These are phyloP conservation scores for Adelosebastes latens DNA, from an alignment of 2,797 vertebrate genomes.

Conservation along the genomic window DNA sequence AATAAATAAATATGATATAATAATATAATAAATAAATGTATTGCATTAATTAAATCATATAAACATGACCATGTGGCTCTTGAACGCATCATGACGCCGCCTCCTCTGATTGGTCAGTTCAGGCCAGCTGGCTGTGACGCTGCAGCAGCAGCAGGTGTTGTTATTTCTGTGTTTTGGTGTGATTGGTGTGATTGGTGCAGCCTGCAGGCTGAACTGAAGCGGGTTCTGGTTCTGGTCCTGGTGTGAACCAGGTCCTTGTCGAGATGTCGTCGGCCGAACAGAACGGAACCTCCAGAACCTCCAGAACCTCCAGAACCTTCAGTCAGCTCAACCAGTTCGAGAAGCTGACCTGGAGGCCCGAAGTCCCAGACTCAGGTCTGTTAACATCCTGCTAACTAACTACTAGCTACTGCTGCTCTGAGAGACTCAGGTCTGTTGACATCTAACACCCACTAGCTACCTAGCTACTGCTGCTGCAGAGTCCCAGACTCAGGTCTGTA, in stretches of 20 bases:
- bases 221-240: slow-evolving; percentile 25
- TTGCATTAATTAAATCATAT: no score
- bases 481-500: no score
- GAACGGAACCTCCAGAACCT: slow-evolving; percentile 44
- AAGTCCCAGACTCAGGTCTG: no score
- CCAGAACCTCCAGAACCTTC: no score
- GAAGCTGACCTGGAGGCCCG: slow-evolving; percentile 88
- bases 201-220: not conserved
- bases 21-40: no score
- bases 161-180: slow-evolving; percentile 32
- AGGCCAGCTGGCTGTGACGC: slow-evolving; percentile 67
- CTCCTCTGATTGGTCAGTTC: slow-evolving; percentile 60
- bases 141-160: slow-evolving; percentile 42
- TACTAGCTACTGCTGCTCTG: no score
- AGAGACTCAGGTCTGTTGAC: no score
- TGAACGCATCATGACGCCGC: slow-evolving; percentile 40
- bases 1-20: no score
- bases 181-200: not conserved
- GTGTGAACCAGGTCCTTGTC: slow-evolving; percentile 14
- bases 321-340: slow-evolving; percentile 91
- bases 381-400: no score
- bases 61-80: slow-evolving; percentile 6
- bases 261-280: slow-evolving; percentile 69
- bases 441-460: no score
- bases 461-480: no score